Conservation (phyloP, 2,113 vertebrate genomes). For the Seriola rivoliana region DNA sequence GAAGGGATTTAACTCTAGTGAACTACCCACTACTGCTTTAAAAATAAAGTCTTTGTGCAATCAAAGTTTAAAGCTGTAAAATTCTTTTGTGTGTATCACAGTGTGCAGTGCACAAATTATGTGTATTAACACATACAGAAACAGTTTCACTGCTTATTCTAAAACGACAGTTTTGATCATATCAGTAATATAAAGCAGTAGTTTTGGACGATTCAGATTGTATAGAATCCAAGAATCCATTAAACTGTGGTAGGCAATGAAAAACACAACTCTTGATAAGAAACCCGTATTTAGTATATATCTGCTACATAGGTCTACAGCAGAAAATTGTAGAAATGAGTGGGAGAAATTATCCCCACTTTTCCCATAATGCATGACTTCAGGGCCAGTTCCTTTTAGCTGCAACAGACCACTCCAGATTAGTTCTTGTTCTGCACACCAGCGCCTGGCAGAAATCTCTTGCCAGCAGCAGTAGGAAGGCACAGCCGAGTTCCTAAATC, state of each 20-base stretch:
- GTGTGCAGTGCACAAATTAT: neutral
- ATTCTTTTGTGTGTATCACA: neutral
- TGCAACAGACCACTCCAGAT: constrained; percentile 73
- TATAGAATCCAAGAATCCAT: neutral
- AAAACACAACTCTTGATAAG: neutral
- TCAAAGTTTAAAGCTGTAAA: constrained; percentile 4
- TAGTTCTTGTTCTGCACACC: constrained; percentile 76
- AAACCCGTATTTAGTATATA: neutral
- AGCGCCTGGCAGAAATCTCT: constrained; percentile 64
- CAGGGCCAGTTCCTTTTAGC: constrained; percentile 54
- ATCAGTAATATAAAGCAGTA: neutral
- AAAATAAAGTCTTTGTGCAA: constrained; percentile 13
- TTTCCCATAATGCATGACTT: constrained; percentile 58
- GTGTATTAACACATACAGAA: neutral
- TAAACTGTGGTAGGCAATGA: neutral
- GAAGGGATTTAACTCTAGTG: neutral
- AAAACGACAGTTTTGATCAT: neutral
- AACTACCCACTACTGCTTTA: constrained; percentile 9
- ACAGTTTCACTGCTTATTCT: neutral
- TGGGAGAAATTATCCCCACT: constrained; percentile 39
- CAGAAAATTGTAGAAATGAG: constrained; percentile 36
- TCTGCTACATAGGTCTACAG: constrained; percentile 13
- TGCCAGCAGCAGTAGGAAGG: constrained; percentile 66
- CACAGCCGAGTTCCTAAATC: constrained; percentile 68
- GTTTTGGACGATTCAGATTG: neutral